These are phyloP conservation scores for Acronicta alni DNA, from an alignment of 2,888 invertebrate genomes.

Conservation along the genomic window DNA sequence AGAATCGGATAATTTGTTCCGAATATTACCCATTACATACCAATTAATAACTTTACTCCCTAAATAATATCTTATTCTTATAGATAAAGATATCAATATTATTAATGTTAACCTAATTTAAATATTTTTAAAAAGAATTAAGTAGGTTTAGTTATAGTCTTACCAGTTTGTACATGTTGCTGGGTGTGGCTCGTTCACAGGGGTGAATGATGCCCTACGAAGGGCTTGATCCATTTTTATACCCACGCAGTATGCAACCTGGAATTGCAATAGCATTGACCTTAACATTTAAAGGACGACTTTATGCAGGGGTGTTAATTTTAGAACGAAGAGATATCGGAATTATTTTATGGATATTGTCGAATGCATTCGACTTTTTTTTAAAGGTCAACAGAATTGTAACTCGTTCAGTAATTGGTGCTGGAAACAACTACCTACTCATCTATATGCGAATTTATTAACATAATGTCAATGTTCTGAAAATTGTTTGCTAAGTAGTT, in stretches of 20 bases:
- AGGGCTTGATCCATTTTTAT: constrained; percentile 65
- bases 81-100: too few relatives aligned
- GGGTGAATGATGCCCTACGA: constrained; percentile 69
- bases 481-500: constrained; percentile 14
- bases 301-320: constrained; percentile 47
- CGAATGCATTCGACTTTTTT: constrained; percentile 8
- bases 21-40: too few relatives aligned
- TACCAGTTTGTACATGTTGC: constrained; percentile 74
- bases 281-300: constrained; percentile 55
- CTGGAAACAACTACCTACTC: constrained; percentile 1
- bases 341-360: constrained; percentile 1
- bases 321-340: constrained; percentile 21
- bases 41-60: too few relatives aligned
- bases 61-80: too few relatives aligned
- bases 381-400: constrained; percentile 22
- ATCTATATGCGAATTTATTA: constrained; percentile 19
- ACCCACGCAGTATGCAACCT: constrained; percentile 53
- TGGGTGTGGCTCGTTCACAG: constrained; percentile 57
- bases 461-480: constrained; percentile 2
- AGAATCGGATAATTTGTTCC: too few relatives aligned
- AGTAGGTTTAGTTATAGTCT: constrained; percentile 42
- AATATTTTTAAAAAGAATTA: constrained; percentile 2
- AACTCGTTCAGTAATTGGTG: constrained; percentile 13
- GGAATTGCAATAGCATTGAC: constrained; percentile 62
- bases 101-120: too few relatives aligned